Conservation (phyloP, 2,797 vertebrate species). For the Esox lucius region DNA sequence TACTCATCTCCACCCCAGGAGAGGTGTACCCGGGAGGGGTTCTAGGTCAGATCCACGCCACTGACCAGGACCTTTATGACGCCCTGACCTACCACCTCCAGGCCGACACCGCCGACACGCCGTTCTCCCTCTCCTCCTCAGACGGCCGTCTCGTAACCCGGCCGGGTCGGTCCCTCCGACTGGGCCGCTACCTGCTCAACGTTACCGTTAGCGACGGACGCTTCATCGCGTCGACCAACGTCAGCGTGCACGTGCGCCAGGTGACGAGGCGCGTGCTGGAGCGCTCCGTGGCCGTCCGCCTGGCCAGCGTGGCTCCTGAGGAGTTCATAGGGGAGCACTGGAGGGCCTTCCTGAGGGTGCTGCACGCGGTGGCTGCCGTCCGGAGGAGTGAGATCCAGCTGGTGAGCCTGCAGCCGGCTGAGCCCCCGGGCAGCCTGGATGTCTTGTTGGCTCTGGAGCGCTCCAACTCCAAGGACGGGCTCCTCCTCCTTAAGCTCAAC, state of each 20-base stretch:
- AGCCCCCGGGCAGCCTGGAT: conserved; percentile 71
- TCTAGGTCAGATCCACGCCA: conserved; percentile 84
- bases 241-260: conserved; percentile 77
- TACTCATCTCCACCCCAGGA: conserved; percentile 78
- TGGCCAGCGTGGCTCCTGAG: conserved; percentile 78
- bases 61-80: conserved; percentile 84
- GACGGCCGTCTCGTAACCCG: conserved; percentile 83
- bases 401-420: conserved; percentile 78
- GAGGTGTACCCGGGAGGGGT: conserved; percentile 83
- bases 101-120: conserved; percentile 48
- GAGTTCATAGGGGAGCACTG: conserved; percentile 83
- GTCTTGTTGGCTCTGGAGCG: conserved; percentile 78
- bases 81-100: conserved; percentile 79
- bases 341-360: conserved; percentile 80
- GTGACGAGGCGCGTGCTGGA: conserved; percentile 77
- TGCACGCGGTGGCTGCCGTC: conserved; percentile 72
- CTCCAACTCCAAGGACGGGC: conserved; percentile 54
- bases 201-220: conserved; percentile 82
- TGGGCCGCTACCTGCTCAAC: conserved; percentile 81
- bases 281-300: conserved; percentile 72
- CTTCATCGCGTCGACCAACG: conserved; percentile 72
- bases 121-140: conserved; percentile 77
- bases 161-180: conserved; percentile 63
- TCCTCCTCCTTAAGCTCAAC: conserved; percentile 80
- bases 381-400: conserved; percentile 76